Evolutionary conservation across 2,888 invertebrate species (phyloP).

Genomic region (Julus scandinavius): DNA sequence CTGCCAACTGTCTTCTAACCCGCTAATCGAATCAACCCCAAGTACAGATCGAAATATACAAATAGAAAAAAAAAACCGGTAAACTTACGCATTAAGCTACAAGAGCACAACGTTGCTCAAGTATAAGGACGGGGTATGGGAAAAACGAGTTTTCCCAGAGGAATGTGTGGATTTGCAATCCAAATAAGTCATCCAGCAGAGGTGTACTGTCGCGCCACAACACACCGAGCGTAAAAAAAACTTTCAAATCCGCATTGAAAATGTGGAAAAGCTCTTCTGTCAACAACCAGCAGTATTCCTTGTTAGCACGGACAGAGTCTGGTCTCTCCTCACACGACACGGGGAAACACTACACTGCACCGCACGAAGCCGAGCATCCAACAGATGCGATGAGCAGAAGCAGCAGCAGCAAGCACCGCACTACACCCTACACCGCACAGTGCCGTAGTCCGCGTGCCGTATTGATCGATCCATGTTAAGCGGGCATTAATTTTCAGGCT

Average conservation of each 20-base stretch:
- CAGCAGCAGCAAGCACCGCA: no score
- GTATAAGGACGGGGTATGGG: no score
- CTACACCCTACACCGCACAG: constrained; percentile 21
- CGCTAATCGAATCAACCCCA: no score
- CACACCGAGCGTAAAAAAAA: not conserved
- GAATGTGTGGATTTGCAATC: constrained; percentile 3
- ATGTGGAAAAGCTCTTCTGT: not conserved
- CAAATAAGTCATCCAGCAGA: constrained; percentile 1
- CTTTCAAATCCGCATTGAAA: constrained; percentile 6
- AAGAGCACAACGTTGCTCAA: not conserved
- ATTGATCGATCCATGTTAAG: constrained; percentile 7
- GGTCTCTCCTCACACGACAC: not conserved
- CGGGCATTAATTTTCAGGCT: constrained; percentile 6
- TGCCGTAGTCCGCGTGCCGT: not conserved
- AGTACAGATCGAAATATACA: no score
- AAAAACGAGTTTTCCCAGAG: not conserved
- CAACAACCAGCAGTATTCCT: not conserved
- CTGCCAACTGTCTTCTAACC: no score
- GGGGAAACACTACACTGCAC: not conserved
- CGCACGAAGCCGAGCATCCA: not conserved
- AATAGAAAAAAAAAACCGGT: no score
- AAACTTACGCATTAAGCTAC: not conserved
- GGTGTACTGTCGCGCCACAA: not conserved
- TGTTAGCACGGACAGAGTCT: not conserved
- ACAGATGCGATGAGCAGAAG: no score